Percentiles rank a stretch among this genome's conserved stretches.
phyloP scores from a whole-genome alignment of 2,797 vertebrate species.

The Bovichtus diacanthus region DNA sequence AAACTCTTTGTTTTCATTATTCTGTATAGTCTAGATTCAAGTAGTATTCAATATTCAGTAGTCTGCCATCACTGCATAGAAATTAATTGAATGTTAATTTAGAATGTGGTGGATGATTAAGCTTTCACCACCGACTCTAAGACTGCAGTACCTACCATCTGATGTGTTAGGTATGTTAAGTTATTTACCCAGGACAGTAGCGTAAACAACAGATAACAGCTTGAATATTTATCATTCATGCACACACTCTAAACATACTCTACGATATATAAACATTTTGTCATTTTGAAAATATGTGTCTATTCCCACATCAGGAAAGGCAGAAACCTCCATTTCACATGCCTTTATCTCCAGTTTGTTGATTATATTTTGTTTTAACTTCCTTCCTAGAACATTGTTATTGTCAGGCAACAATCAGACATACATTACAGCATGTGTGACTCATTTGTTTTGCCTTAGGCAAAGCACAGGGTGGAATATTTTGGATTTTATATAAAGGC shows the following conservation, averaged over 20 bases:
- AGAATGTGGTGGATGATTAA: background rate
- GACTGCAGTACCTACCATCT: background rate
- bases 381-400: background rate
- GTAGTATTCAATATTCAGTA: background rate
- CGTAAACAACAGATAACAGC: background rate
- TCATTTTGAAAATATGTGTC: background rate
- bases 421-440: background rate
- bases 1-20: background rate
- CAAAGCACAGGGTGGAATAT: background rate
- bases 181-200: background rate
- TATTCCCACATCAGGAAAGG: background rate
- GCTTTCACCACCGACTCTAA: background rate
- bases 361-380: conserved; percentile 9
- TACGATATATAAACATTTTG: background rate
- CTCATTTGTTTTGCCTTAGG: conserved; percentile 11
- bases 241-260: background rate
- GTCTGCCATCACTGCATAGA: background rate
- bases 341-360: background rate
- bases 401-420: conserved; percentile 1
- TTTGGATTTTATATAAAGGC: background rate
- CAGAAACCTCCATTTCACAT: background rate
- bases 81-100: background rate
- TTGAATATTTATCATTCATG: background rate
- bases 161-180: background rate
- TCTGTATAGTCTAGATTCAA: background rate